These are phyloP conservation scores for Chloroclystis v-ata DNA, from an alignment of 2,888 invertebrate genomes.

Conservation along the genomic window DNA sequence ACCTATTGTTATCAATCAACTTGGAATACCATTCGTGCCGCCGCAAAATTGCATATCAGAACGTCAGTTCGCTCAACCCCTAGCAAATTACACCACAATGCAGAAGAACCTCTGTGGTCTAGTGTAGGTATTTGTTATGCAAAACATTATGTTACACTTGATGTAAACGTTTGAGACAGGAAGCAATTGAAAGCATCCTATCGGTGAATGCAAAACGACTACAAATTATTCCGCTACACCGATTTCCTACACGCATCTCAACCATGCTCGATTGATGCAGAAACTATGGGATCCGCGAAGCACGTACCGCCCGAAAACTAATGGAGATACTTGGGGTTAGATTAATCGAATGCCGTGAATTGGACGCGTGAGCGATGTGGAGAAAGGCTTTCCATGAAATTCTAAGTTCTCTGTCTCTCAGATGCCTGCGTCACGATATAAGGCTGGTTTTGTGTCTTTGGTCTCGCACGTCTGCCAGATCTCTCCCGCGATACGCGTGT, in stretches of 20 bases:
- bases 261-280: conserved; percentile 23
- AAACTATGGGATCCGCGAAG: conserved; percentile 33
- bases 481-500: conserved; percentile 39
- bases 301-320: conserved; percentile 33
- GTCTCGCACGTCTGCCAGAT: conserved; percentile 45
- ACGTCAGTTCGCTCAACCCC: conserved; percentile 26
- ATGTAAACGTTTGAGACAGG: conserved; percentile 46
- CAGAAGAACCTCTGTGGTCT: conserved; percentile 23
- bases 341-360: conserved; percentile 45
- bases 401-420: conserved; percentile 45
- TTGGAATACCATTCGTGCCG: conserved; percentile 28
- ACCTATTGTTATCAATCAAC: conserved; percentile 37
- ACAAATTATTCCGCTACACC: conserved; percentile 48
- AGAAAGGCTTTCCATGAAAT: conserved; percentile 48
- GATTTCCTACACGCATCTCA: conserved; percentile 48
- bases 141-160: conserved; percentile 36
- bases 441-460: conserved; percentile 33
- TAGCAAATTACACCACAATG: conserved; percentile 28
- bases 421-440: conserved; percentile 49
- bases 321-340: conserved; percentile 44
- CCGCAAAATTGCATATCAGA: conserved; percentile 28
- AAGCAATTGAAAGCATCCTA: conserved; percentile 49
- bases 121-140: conserved; percentile 38
- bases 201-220: conserved; percentile 45
- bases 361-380: conserved; percentile 40